phyloP scores from a whole-genome alignment of 2,888 invertebrate species.

The Muscina levida region DNA sequence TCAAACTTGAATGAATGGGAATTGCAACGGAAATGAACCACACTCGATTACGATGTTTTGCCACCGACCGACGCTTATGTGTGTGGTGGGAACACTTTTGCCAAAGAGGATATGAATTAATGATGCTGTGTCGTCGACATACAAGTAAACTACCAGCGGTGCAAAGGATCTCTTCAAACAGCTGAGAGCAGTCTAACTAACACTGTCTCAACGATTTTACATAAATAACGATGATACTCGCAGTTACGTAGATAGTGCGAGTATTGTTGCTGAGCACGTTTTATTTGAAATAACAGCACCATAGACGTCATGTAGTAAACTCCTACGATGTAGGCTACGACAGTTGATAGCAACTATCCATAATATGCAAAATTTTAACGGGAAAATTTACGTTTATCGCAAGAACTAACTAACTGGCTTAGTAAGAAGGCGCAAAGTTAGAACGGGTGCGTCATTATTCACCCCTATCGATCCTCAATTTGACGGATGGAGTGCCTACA shows the following conservation, averaged over 20 bases:
- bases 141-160: background rate
- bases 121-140: background rate
- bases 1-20: slow-evolving; percentile 56
- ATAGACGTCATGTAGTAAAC: too few relatives aligned
- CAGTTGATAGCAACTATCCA: too few relatives aligned
- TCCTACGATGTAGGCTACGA: too few relatives aligned
- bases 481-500: too few relatives aligned
- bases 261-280: slow-evolving; percentile 50
- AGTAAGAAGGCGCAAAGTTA: too few relatives aligned
- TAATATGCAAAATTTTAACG: too few relatives aligned
- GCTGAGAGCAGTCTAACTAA: too few relatives aligned
- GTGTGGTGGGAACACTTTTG: slow-evolving; percentile 5
- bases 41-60: slow-evolving; percentile 19
- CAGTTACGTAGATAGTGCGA: slow-evolving; percentile 20
- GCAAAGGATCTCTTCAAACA: slow-evolving; percentile 27
- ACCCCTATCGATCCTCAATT: too few relatives aligned
- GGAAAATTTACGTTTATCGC: too few relatives aligned
- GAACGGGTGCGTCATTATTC: too few relatives aligned
- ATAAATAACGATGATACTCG: background rate
- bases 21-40: slow-evolving; percentile 63
- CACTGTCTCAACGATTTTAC: too few relatives aligned
- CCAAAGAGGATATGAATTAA: slow-evolving; percentile 17
- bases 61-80: background rate
- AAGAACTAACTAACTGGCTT: too few relatives aligned
- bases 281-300: slow-evolving; percentile 20